phyloP scores from a whole-genome alignment of 2,113 vertebrate genomes.

The Antechinus stuartii region DNA sequence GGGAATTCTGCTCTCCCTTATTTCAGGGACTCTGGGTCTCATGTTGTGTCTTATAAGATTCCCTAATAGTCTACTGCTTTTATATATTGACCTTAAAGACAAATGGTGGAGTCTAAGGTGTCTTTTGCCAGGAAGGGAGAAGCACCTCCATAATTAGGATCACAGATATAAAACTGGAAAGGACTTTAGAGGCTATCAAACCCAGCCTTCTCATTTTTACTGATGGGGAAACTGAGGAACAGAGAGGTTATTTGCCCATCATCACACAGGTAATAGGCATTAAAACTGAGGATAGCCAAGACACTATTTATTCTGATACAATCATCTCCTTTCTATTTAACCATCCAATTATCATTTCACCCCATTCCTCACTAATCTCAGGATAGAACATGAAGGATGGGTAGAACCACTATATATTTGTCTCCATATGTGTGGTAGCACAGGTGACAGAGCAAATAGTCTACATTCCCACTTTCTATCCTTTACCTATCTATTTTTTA shows the following conservation, averaged over 20 bases:
- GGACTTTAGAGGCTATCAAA: not conserved
- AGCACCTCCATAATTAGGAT: constrained; percentile 46
- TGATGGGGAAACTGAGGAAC: not conserved
- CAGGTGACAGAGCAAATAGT: accelerated
- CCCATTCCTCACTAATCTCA: not conserved
- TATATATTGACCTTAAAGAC: not conserved
- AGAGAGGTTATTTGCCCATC: not conserved
- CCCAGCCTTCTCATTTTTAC: not conserved
- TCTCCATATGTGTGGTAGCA: not conserved
- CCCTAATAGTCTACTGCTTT: not conserved
- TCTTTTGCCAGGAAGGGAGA: not conserved
- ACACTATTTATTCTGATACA: constrained; percentile 25
- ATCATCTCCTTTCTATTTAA: constrained; percentile 45
- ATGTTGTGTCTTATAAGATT: not conserved
- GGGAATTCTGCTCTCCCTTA: not conserved
- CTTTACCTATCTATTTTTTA: constrained; percentile 18
- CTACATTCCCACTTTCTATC: not conserved
- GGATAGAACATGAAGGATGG: constrained; percentile 1
- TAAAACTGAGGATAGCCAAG: constrained; percentile 15
- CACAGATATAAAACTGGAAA: not conserved
- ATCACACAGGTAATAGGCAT: not conserved
- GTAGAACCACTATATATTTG: not conserved
- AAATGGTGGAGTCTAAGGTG: not conserved
- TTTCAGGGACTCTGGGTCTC: not conserved
- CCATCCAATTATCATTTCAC: constrained; percentile 7